Evolutionary conservation across 2,888 invertebrate species (phyloP), one percentile per base, ranked within the genome.

Genomic region (Julus scanicus): DNA sequence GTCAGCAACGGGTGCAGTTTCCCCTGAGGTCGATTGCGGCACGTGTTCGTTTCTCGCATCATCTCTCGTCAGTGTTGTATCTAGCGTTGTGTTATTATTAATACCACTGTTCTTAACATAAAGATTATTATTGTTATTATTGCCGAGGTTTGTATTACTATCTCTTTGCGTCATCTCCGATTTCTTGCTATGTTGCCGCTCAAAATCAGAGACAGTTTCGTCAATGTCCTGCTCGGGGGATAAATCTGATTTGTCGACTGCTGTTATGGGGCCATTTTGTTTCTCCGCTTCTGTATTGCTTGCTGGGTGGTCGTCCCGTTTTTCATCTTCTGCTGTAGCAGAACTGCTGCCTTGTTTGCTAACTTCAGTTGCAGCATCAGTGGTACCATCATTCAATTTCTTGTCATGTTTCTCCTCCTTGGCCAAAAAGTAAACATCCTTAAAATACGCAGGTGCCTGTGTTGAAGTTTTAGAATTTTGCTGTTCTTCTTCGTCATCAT

Each of bases 41-140:
- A 5, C 57, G 3, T 8, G 5, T 63, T 63, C 57, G 6, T 15
- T 15, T 8, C 2, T 15, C 15, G 53, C 15, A 8, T 13, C 8
- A 2, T 13, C 53, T 8, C 53, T 57, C 15, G 5, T n/a, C 17
- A n/a, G 17, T 15, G 5, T 63, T 15, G n/a, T 2, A n/a, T n/a
- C 57, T 5, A n/a, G 3, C n/a, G 5, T 15, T 15, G 17, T 63
- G 57, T 5, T n/a, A 15, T 63, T 63, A 4, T n/a, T n/a, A 15
- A n/a, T 15, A 63, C 15, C 11, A 53, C 15, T 53, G 15, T 63
- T 63, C 17, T n/a, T n/a, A 63, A 6, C n/a, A 15, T 63, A 63
- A n/a, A 3, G 57, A n/a, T 63, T 63, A 63, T 63, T 63, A 15
- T 63, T n/a, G n/a, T n/a, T 63, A n/a, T 63, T 63, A 63, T 63